A percentile compares a stretch with the other conserved stretches of the same genome.
These are phyloP conservation scores for Henicopernis longicauda DNA, from an alignment of 2,113 vertebrate genomes.

Conservation along the genomic window DNA sequence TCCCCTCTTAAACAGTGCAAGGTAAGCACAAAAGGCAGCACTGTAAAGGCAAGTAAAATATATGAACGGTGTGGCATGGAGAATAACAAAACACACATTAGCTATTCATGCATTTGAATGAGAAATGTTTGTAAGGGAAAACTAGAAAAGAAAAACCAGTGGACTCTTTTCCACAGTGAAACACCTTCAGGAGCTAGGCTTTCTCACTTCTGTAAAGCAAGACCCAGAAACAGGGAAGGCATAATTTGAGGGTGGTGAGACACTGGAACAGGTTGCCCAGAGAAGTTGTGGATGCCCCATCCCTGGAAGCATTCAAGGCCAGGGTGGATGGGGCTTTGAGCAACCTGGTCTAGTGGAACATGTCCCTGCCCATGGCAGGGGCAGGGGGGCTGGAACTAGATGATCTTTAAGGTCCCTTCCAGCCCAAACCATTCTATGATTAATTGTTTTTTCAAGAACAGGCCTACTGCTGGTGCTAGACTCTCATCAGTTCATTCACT, in stretches of 20 bases:
- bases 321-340: too few relatives aligned
- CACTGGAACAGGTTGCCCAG: too few relatives aligned
- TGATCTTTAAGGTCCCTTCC: too few relatives aligned
- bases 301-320: too few relatives aligned
- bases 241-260: background rate
- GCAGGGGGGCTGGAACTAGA: too few relatives aligned
- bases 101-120: background rate
- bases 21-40: background rate
- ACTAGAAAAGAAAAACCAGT: background rate
- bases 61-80: background rate
- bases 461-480: background rate
- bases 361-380: too few relatives aligned
- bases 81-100: background rate
- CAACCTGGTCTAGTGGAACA: too few relatives aligned
- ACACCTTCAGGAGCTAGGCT: background rate
- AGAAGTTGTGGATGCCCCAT: too few relatives aligned
- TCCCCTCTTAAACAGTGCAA: background rate
- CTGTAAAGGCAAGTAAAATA: background rate
- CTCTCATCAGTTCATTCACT: accelerated
- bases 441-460: background rate
- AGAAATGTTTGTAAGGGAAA: background rate
- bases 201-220: background rate
- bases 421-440: background rate
- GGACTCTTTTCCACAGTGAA: background rate
- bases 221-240: background rate